Evolutionary conservation across 2,113 vertebrate species (phyloP).

Genomic region (western clawed frog (Xenopus tropicalis)): DNA sequence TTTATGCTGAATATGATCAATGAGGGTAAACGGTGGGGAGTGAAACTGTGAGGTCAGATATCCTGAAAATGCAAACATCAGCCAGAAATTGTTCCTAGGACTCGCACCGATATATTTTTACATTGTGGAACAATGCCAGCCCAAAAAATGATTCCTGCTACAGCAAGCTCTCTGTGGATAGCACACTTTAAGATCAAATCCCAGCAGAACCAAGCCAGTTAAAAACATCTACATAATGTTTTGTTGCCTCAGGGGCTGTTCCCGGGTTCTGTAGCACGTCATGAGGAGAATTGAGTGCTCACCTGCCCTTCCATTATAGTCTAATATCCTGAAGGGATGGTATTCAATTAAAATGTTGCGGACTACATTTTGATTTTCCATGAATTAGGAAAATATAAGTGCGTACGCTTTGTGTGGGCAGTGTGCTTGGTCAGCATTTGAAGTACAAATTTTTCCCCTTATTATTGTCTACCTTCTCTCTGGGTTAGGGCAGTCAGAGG

Average conservation of each 20-base stretch:
- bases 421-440: slow-evolving; percentile 10
- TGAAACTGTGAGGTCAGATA: slow-evolving; percentile 33
- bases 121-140: slow-evolving; percentile 38
- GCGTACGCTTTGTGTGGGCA: slow-evolving; percentile 15
- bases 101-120: slow-evolving; percentile 33
- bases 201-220: slow-evolving; percentile 39
- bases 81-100: slow-evolving; percentile 34
- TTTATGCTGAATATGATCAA: slow-evolving; percentile 40
- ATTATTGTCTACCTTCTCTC: background rate
- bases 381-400: slow-evolving; percentile 16
- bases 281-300: slow-evolving; percentile 41
- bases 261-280: slow-evolving; percentile 35
- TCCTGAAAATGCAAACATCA: slow-evolving; percentile 41
- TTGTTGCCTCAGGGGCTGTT: slow-evolving; percentile 35
- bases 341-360: slow-evolving; percentile 42
- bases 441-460: background rate
- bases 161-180: slow-evolving; percentile 29
- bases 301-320: slow-evolving; percentile 45
- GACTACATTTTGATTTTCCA: slow-evolving; percentile 37
- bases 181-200: slow-evolving; percentile 29
- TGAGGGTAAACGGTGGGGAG: slow-evolving; percentile 24
- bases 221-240: slow-evolving; percentile 45
- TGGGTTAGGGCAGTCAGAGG: background rate
- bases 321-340: slow-evolving; percentile 37
- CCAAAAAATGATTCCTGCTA: slow-evolving; percentile 26